A percentile compares a stretch with the other conserved stretches of the same genome.
phyloP scores from a whole-genome alignment of 1,140 invertebrate species.

The Tribolium madens region DNA sequence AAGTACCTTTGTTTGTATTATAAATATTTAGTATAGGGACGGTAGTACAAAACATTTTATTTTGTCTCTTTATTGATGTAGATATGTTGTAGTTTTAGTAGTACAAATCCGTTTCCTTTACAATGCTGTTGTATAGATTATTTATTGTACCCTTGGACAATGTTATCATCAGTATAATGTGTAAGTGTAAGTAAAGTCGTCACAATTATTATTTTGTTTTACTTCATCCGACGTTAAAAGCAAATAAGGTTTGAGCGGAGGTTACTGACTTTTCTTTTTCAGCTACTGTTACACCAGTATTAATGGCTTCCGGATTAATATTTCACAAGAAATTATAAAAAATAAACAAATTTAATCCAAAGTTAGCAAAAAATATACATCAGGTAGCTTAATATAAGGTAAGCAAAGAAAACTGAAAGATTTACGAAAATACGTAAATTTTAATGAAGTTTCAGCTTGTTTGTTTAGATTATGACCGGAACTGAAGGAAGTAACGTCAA shows the following conservation, averaged over 20 bases:
- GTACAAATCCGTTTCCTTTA: slow-evolving; percentile 32
- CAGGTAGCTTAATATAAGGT: too few species aligned
- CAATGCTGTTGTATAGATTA: slow-evolving; percentile 25
- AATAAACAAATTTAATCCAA: neutral
- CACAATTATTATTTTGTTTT: neutral
- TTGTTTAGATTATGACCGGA: slow-evolving; percentile 25
- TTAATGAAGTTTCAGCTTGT: neutral
- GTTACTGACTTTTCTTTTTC: neutral
- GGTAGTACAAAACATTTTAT: slow-evolving; percentile 33
- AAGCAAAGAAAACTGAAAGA: neutral
- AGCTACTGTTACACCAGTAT: neutral
- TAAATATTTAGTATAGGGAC: slow-evolving; percentile 27
- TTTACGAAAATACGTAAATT: neutral
- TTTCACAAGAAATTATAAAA: neutral
- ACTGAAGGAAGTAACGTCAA: slow-evolving; percentile 22
- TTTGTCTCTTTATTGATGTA: slow-evolving; percentile 26
- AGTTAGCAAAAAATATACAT: too few species aligned
- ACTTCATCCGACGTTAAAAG: neutral
- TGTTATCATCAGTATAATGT: slow-evolving; percentile 21
- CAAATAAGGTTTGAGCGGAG: neutral
- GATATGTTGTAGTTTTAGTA: slow-evolving; percentile 12
- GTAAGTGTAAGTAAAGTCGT: slow-evolving; percentile 17
- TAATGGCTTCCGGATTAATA: neutral
- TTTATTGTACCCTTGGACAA: slow-evolving; percentile 29
- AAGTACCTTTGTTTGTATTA: slow-evolving; percentile 43